Evolutionary conservation across 2,797 vertebrate species (phyloP), one percentile per base, ranked within the genome.

Genomic region (Sebastes melanostomus): DNA sequence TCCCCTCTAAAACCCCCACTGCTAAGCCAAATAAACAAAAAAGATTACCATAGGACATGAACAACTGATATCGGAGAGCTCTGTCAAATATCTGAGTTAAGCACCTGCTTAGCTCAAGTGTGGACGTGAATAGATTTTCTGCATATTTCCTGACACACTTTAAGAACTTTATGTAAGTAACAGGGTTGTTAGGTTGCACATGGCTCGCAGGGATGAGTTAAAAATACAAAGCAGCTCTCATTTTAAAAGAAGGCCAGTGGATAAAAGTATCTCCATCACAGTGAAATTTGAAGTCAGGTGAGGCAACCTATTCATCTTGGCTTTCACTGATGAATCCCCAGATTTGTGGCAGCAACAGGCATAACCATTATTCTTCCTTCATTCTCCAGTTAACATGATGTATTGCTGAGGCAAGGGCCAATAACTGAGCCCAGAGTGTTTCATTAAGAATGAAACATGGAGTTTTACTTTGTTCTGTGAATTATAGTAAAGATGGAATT

Each of bases 291-390:
- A 90, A 88, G 84, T 89, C 83, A 89, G 77, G 75, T 80, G 70
- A 74, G 75, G 65, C 32, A 87, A 84, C 72, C 80, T 72, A 91
- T 93, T 90, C 83, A 90, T 91, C 91, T 83, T 83, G n/a, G 68
- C 87, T 87, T 87, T 81, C 81, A 80, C 76, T 88, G 87, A 90
- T 88, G 76, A 89, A 90, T 88, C 81, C 77, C 79, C 80, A 85
- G 87, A 90, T 91, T 88, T 86, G 88, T 81, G 87, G 82, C 86
- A 80, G 86, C 78, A 92, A 88, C 82, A 86, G 86, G 86, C 86
- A 85, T 80, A 86, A 89, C 84, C 89, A 92, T 92, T 91, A 93
- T 90, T 92, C 87, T 91, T 91, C 81, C 62, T 84, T 93, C 86
- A 93, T 83, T 91, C 87, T 82, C 82, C 87, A 86, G 84, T 91